Conservation (phyloP, 2,888 invertebrate species). For the Strigamia transsilvanica region DNA sequence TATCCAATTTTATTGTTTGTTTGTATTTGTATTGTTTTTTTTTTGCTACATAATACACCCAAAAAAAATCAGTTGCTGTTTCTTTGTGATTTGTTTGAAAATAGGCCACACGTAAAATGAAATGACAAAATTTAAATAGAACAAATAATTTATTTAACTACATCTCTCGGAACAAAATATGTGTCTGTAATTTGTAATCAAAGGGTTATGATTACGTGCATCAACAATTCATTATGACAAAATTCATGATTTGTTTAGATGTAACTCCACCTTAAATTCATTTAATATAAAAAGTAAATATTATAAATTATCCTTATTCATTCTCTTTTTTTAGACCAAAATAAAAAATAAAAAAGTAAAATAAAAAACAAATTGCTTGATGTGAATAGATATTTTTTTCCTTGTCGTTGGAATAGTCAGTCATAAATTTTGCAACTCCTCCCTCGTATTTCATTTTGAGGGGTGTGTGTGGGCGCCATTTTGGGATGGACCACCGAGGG, state of each 20-base stretch:
- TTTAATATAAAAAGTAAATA: slow-evolving; percentile 18
- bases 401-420: slow-evolving; percentile 9
- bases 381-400: slow-evolving; percentile 18
- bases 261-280: slow-evolving; percentile 14
- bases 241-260: slow-evolving; percentile 8
- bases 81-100: background rate
- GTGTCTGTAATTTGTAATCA: background rate
- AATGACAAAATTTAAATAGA: background rate
- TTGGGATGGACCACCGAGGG: slow-evolving; percentile 20
- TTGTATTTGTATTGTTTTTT: background rate
- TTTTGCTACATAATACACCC: background rate
- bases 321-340: slow-evolving; percentile 10
- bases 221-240: background rate
- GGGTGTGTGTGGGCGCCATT: slow-evolving; percentile 20
- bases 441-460: slow-evolving; percentile 13
- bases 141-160: background rate
- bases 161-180: too few relatives aligned
- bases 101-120: background rate
- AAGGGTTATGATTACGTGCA: background rate
- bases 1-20: background rate
- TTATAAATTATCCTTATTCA: slow-evolving; percentile 8
- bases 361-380: slow-evolving; percentile 20
- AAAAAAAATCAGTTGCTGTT: background rate
- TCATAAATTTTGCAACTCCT: slow-evolving; percentile 14
- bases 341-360: background rate